These are phyloP conservation scores for Gymnorhina tibicen DNA, from an alignment of 2,113 vertebrate genomes.

Conservation along the genomic window DNA sequence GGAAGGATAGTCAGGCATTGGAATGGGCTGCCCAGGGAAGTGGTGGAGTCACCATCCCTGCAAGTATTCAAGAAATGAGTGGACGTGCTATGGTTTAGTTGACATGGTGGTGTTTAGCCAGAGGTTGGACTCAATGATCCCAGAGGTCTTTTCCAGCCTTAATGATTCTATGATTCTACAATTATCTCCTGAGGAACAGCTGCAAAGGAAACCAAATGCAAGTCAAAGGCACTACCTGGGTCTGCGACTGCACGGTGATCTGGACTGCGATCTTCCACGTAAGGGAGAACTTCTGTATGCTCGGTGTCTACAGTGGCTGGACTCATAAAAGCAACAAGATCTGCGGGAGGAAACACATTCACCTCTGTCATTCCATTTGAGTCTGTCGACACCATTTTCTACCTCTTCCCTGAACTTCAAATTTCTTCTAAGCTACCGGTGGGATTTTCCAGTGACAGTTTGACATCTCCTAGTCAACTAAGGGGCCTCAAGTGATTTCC, in stretches of 20 bases:
- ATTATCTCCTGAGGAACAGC: neutral
- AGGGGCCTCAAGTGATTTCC: neutral
- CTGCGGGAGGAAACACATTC: constrained; percentile 71
- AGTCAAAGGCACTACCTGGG: constrained; percentile 79
- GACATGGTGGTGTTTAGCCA: neutral
- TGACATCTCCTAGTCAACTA: neutral
- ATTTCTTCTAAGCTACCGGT: neutral
- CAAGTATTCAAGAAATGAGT: neutral
- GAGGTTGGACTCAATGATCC: neutral
- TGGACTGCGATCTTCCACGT: constrained; percentile 76
- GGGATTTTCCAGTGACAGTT: constrained; percentile 28
- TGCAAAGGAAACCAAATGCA: neutral
- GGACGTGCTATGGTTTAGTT: rapidly evolving
- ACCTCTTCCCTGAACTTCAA: neutral
- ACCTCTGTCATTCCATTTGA: neutral
- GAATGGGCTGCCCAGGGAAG: neutral
- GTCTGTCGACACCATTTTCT: neutral
- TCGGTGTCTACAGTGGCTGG: constrained; percentile 82
- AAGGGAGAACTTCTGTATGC: constrained; percentile 82
- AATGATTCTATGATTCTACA: neutral
- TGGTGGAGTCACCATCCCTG: neutral
- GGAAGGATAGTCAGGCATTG: neutral
- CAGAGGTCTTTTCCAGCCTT: neutral
- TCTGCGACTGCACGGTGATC: constrained; percentile 85
- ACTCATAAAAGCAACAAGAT: constrained; percentile 85